These are phyloP conservation scores for Diachrysia chrysitis DNA, from an alignment of 2,888 invertebrate species.

Conservation along the genomic window DNA sequence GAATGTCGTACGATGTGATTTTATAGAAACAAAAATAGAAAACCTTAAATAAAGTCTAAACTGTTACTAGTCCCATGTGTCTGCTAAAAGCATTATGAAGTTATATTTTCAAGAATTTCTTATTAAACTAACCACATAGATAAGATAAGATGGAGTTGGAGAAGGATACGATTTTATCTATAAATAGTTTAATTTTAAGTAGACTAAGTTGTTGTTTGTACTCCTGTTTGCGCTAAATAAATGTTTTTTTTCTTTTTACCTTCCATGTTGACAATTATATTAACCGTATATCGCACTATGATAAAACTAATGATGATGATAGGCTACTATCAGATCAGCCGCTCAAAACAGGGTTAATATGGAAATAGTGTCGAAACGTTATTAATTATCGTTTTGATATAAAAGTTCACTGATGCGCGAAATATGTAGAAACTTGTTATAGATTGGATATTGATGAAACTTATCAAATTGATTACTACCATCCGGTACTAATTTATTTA, in stretches of 20 bases:
- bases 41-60: background rate
- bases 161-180: too few species aligned
- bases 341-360: constrained; percentile 34
- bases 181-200: too few species aligned
- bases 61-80: background rate
- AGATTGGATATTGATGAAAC: constrained; percentile 38
- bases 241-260: too few species aligned
- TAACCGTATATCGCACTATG: background rate
- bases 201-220: too few species aligned
- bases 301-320: constrained; percentile 17
- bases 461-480: constrained; percentile 17
- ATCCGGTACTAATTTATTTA: constrained; percentile 18
- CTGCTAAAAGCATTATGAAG: background rate
- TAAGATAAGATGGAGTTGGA: too few species aligned
- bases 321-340: constrained; percentile 18
- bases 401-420: constrained; percentile 40
- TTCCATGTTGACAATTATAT: too few species aligned
- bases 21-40: constrained; percentile 8
- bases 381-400: constrained; percentile 28
- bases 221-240: too few species aligned
- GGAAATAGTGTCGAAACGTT: constrained; percentile 40
- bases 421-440: constrained; percentile 35
- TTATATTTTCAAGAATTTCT: background rate
- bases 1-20: constrained; percentile 15
- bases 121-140: background rate